Evolutionary conservation across 2,113 vertebrate species (phyloP).

Genomic region (Alouatta palliata): DNA sequence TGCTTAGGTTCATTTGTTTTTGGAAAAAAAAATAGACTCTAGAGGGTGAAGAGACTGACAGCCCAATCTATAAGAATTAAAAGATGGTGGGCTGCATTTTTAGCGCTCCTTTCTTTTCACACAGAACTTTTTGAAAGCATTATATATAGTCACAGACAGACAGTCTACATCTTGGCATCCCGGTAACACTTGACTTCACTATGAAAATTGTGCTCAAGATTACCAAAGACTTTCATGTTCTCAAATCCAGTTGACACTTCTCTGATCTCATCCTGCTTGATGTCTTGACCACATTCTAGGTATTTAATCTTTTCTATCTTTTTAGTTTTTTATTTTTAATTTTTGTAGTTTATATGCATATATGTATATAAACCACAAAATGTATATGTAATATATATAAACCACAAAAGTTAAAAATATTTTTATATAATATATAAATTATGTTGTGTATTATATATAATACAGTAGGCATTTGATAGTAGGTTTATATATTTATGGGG

Average conservation of each 20-base stretch:
- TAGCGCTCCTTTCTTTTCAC: background rate
- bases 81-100: background rate
- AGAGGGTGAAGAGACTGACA: background rate
- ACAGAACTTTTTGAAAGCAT: background rate
- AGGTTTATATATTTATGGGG: no score
- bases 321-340: background rate
- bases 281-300: background rate
- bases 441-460: no score
- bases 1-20: background rate
- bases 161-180: background rate
- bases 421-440: no score
- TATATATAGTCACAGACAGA: background rate
- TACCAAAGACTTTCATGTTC: background rate
- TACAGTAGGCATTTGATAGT: no score
- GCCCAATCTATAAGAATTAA: background rate
- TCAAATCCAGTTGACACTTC: background rate
- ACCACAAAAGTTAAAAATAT: no score
- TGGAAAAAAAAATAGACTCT: background rate
- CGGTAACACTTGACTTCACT: background rate
- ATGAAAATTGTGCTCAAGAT: constrained; percentile 4
- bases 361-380: no score
- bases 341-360: no score
- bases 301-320: background rate
- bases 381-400: no score
- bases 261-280: background rate